Conservation (phyloP, 2,113 vertebrate genomes). For the Prionailurus bengalensis region DNA sequence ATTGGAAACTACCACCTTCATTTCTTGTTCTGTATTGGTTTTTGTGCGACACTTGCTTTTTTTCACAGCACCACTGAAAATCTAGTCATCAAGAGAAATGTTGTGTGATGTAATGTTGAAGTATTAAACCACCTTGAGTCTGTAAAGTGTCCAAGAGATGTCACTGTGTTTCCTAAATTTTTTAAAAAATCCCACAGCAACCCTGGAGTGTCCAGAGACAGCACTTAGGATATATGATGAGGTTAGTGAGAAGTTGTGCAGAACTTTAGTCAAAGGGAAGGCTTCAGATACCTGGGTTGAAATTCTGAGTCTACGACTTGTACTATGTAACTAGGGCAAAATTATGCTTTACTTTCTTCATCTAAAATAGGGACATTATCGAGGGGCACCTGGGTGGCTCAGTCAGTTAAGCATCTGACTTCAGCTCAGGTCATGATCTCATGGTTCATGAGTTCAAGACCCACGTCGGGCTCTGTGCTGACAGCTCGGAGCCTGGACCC, state of each 20-base stretch:
- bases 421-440: too few relatives aligned
- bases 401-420: too few relatives aligned
- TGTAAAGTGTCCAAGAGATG: not conserved
- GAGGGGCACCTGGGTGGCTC: too few relatives aligned
- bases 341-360: not conserved
- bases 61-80: not conserved
- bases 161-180: not conserved
- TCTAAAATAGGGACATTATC: not conserved
- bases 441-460: too few relatives aligned
- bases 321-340: not conserved
- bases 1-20: not conserved
- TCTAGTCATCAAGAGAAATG: not conserved
- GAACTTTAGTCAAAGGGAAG: not conserved
- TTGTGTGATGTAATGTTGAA: not conserved
- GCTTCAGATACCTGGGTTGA: not conserved
- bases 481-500: too few relatives aligned
- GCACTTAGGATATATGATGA: not conserved
- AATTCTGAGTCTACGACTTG: not conserved
- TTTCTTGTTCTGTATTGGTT: not conserved
- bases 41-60: not conserved
- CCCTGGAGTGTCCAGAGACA: not conserved
- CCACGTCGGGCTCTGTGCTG: too few relatives aligned
- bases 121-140: not conserved
- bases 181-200: not conserved
- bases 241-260: rapidly evolving